Conservation (phyloP, 2,888 invertebrate species). For the Agonopterix alstromeriana region DNA sequence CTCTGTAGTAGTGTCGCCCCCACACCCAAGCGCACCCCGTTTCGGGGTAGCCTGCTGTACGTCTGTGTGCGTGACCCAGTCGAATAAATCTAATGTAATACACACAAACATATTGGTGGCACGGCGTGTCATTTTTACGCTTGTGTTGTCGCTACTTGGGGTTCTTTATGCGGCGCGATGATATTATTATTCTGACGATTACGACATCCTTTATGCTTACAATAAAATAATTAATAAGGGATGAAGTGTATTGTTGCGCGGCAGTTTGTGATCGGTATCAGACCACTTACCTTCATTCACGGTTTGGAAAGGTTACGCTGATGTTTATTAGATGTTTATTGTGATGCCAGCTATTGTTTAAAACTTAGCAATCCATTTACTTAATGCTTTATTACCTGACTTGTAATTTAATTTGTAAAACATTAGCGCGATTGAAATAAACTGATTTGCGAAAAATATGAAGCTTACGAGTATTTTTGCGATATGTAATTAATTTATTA, state of each 20-base stretch:
- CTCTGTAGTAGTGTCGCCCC: conserved; percentile 56
- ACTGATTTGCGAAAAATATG: too few relatives aligned
- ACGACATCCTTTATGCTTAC: conserved; percentile 75
- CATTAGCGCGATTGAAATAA: too few relatives aligned
- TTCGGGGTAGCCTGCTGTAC: conserved; percentile 46
- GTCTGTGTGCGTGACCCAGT: conserved; percentile 71
- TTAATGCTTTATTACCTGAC: conserved; percentile 13
- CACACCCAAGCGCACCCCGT: conserved; percentile 54
- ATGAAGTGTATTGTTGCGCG: conserved; percentile 68
- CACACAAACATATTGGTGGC: conserved; percentile 74
- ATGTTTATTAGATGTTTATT: conserved; percentile 50
- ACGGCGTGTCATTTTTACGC: conserved; percentile 74
- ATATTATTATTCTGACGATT: conserved; percentile 77
- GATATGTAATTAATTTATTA: too few relatives aligned
- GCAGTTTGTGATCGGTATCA: conserved; percentile 68
- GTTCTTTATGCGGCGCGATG: conserved; percentile 72
- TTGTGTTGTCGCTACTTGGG: conserved; percentile 73
- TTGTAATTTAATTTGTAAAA: too few relatives aligned
- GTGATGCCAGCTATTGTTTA: conserved; percentile 40
- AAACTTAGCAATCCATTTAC: conserved; percentile 26
- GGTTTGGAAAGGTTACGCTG: conserved; percentile 54
- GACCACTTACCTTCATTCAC: conserved; percentile 57
- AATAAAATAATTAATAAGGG: conserved; percentile 78
- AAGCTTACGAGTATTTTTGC: too few relatives aligned
- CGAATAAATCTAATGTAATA: conserved; percentile 73